These are phyloP conservation scores for Scrobipalpa atriplicella DNA, from an alignment of 2,888 invertebrate genomes.

Conservation along the genomic window DNA sequence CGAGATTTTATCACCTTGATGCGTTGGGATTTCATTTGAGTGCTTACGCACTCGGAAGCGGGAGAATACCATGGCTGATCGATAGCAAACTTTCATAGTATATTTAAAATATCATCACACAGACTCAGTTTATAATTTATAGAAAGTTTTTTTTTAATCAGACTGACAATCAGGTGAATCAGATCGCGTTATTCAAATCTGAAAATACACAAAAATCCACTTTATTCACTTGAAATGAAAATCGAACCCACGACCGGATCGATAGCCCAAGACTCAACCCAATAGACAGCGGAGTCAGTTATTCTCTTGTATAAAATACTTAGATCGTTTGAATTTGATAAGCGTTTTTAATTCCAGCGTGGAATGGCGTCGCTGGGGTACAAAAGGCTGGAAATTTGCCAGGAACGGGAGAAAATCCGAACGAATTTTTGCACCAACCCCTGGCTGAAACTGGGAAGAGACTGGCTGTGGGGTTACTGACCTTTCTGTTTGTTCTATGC, in stretches of 20 bases:
- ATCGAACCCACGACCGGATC: no score
- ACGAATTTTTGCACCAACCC: slow-evolving; percentile 28
- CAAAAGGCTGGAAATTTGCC: slow-evolving; percentile 35
- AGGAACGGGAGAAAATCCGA: slow-evolving; percentile 30
- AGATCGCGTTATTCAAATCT: no score
- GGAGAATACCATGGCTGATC: no score
- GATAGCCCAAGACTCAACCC: no score
- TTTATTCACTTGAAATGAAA: no score
- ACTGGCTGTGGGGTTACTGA: slow-evolving; percentile 24
- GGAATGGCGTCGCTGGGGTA: slow-evolving; percentile 4
- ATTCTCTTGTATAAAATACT: background rate
- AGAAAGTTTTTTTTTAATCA: no score
- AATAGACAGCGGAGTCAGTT: background rate
- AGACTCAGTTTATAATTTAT: no score
- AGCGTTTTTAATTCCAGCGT: slow-evolving; percentile 17
- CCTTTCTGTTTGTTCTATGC: slow-evolving; percentile 24
- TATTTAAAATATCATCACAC: no score
- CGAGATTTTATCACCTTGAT: slow-evolving; percentile 13
- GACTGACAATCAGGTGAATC: no score
- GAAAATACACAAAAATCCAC: no score
- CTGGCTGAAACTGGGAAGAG: slow-evolving; percentile 27
- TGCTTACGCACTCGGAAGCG: background rate
- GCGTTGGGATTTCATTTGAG: background rate
- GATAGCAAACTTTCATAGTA: no score
- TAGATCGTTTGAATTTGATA: slow-evolving; percentile 18